Evolutionary conservation across 2,888 invertebrate species (phyloP), one percentile per base, ranked within the genome.

Genomic region (Drosophila silvestris): DNA sequence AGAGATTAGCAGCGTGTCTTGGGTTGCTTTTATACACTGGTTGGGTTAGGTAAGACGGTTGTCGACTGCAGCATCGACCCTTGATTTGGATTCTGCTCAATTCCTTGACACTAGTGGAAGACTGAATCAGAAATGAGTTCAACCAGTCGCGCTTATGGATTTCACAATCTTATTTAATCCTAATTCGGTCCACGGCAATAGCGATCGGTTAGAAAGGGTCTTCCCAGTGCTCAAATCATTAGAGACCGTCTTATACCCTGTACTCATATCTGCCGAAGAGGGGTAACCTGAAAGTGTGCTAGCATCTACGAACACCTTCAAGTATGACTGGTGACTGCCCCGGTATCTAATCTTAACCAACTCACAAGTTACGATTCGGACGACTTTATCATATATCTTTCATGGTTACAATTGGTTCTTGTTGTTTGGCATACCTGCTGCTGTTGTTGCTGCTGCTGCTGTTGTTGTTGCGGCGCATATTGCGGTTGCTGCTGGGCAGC

Each of bases 401-500:
- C 22, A 44, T 12, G 12, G 5, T 5, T 5, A 12, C 44, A 44
- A 5, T 44, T 44, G 12, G 22, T 44, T 6, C 12, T 44, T 44
- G 5, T 22, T 22, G 5, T 47, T 47, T 26, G 16, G 10, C n/a
- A 14, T 66, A 80, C 83, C 52, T 85, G 81, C 33, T 79, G 84
- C 56, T 56, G 59, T 28, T 60, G 60, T 35, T 90, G 89, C 26
- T 82, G 83, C 12, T 80, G 77, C 50, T 82, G 83, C 0, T 47
- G 47, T 28, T 56, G 60, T 35, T 60, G 60, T 37, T 90, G 89
- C 33, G 90, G 84, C 37, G 82, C 82, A 53, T 83, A 83, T 53
- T 82, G 83, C 10, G 81, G 70, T 59, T 82, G 89, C 58, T 79
- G 77, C 57, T 82, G 83, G 30, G 79, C 77, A 50, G 78, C 63